A percentile compares a stretch with the other conserved stretches of the same genome.
Conservation (phyloP, 1,140 invertebrate species). For the Drosophila arizonae region DNA sequence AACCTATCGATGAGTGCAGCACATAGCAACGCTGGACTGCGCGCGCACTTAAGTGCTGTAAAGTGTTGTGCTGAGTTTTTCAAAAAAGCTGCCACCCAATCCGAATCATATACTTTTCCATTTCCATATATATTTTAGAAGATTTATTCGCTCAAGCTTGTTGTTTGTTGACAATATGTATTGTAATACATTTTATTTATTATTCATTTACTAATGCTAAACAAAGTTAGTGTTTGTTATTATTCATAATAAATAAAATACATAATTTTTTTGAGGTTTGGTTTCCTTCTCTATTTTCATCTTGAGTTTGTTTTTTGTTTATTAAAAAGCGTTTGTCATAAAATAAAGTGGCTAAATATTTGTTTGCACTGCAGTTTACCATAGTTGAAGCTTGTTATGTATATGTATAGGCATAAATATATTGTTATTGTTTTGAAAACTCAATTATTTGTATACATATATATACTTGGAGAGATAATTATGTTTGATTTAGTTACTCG, state of each 20-base stretch:
- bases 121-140: constrained; percentile 48
- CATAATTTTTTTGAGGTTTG: constrained; percentile 42
- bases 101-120: not conserved
- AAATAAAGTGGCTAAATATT: constrained; percentile 72
- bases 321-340: constrained; percentile 77
- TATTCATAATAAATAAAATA: constrained; percentile 49
- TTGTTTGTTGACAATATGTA: constrained; percentile 70
- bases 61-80: not conserved
- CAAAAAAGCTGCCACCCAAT: not conserved
- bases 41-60: not conserved
- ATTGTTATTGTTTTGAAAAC: constrained; percentile 39
- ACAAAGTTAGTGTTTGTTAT: constrained; percentile 58
- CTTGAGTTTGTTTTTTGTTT: constrained; percentile 22
- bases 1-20: not conserved
- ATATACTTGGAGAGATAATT: constrained; percentile 19
- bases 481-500: constrained; percentile 14
- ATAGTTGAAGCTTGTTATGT: constrained; percentile 63
- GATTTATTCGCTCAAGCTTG: constrained; percentile 73
- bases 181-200: constrained; percentile 55
- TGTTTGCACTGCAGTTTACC: constrained; percentile 69
- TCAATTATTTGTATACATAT: constrained; percentile 59
- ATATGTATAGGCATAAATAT: constrained; percentile 33
- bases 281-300: constrained; percentile 2
- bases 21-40: not conserved
- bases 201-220: constrained; percentile 76